Base-by-base conservation (phyloP, 2,797 vertebrate genomes). In the Protosalanx chinensis region DNA sequence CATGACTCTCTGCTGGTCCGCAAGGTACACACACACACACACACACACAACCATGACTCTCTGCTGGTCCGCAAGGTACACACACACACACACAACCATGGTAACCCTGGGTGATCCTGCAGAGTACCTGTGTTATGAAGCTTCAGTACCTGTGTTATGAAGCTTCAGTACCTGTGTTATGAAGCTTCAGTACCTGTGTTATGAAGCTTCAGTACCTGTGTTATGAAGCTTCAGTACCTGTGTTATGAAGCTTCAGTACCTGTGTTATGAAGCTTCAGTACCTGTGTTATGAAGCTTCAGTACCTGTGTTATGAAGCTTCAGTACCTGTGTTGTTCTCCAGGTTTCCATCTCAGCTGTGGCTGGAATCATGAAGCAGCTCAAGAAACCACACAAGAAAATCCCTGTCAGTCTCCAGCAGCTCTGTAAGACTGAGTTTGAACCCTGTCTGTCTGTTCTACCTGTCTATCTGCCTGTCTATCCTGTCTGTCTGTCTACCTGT, bases 341-440 rank as follows among this genome's bases (percentile, higher is more conserved):
- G 97, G 94, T 97, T 93, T 96, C 96, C 1, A 97, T 99, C 84
- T 97, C 96, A 23, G 95, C 97, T 72, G 93, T 99, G 60, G 95
- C 95, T 86, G 97, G 97, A 30, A 95, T 98, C 86, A 92, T 99
- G 81, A 98, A 98, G 77, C 97, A 98, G 76, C 90, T 98, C 69
- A 99, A 99, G 86, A 95, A 93, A 80, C 83, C 92, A 0, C 96
- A 98, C 82, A 96, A 94, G 86, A 98, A 98, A 91, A 83, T 97
- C 77, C 87, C 91, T 13, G 82, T 98, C 82, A 94, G 90, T 82
- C 93, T 95, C n/a, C 93, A 91, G 0, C 88, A 96, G 89, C 93
- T 98, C 79, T 94, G 96, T 95, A 93, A 84, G 95, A 88, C n/a
- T 13, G 41, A 18, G 16, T 32, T 46, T 5, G 3, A 61, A 35